These are phyloP conservation scores for Hipposideros larvatus DNA, from an alignment of 2,797 vertebrate genomes.

Conservation along the genomic window DNA sequence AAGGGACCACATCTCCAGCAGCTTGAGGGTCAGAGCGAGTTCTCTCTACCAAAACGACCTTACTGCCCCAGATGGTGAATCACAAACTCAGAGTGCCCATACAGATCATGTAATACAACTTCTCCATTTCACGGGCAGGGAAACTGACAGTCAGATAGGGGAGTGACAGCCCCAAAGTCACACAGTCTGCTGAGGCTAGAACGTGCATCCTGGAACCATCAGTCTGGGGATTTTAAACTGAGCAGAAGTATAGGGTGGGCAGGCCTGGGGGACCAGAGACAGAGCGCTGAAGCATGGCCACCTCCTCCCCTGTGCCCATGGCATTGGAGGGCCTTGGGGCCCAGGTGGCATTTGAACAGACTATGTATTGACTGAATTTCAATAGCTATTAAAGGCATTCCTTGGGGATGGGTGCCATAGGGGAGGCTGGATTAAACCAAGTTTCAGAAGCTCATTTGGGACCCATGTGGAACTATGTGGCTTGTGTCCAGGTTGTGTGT, in stretches of 20 bases:
- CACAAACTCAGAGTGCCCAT: not conserved
- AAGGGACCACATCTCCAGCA: not conserved
- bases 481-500: too few relatives aligned
- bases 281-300: not conserved
- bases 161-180: not conserved
- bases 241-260: not conserved
- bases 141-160: not conserved
- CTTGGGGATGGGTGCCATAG: not conserved
- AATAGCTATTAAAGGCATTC: not conserved
- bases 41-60: not conserved
- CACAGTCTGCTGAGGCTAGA: not conserved
- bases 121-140: not conserved
- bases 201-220: not conserved
- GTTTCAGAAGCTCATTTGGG: not conserved
- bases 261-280: not conserved
- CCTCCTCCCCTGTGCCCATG: not conserved
- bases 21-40: not conserved
- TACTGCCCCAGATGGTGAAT: not conserved
- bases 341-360: not conserved
- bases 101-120: not conserved
- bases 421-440: not conserved
- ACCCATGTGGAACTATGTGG: not conserved
- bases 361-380: not conserved
- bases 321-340: rapidly evolving
- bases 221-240: not conserved